Evolutionary conservation across 2,797 vertebrate species (phyloP).

Genomic region (Catharus ustulatus): DNA sequence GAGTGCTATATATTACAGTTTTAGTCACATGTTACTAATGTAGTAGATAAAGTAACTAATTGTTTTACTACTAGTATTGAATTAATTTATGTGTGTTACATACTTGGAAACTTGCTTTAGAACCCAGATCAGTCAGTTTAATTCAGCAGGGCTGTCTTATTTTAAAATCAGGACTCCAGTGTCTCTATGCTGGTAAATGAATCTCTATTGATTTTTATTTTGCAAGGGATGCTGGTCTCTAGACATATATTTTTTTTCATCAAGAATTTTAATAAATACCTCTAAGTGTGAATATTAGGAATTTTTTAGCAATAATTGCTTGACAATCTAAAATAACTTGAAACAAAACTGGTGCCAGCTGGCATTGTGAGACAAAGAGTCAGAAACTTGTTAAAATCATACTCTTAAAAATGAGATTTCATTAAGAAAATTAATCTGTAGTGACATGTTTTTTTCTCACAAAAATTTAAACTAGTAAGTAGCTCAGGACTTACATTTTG

Average conservation of each 20-base stretch:
- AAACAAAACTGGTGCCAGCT: background rate
- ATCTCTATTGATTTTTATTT: background rate
- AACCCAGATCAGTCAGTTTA: background rate
- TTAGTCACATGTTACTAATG: background rate
- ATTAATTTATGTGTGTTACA: background rate
- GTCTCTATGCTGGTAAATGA: background rate
- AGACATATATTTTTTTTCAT: background rate
- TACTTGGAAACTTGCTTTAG: background rate
- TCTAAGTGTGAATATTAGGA: background rate
- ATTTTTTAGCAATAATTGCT: background rate
- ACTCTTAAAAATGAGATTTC: background rate
- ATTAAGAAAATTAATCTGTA: background rate
- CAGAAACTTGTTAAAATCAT: background rate
- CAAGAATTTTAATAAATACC: background rate
- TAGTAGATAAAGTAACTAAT: background rate
- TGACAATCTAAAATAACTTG: background rate
- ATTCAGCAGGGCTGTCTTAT: background rate
- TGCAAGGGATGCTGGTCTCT: background rate
- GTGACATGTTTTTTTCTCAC: background rate
- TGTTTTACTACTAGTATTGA: background rate
- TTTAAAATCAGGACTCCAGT: background rate
- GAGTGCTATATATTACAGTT: background rate
- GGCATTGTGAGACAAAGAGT: conserved; percentile 3
- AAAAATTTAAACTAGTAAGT: background rate
- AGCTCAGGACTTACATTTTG: background rate